Percentiles rank a stretch among this genome's conserved stretches.
phyloP scores from a whole-genome alignment of 2,888 invertebrate genomes.

The Ganaspis brasiliensis region DNA sequence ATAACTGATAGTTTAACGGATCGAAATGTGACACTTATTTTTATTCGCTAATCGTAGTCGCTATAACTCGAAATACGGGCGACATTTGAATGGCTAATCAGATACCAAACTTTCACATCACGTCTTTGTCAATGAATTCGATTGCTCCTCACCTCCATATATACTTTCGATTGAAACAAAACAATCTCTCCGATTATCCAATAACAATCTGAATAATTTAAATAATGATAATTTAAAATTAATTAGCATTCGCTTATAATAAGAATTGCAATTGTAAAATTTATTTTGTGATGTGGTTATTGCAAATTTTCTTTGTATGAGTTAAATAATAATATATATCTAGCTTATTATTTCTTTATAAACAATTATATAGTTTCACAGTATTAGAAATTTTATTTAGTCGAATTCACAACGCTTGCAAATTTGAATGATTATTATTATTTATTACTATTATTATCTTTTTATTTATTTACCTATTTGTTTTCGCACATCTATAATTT shows the following conservation, averaged over 20 bases:
- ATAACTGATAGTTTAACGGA: no score
- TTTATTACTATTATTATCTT: no score
- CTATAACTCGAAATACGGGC: constrained; percentile 38
- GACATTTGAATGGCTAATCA: constrained; percentile 37
- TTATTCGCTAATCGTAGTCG: constrained; percentile 10
- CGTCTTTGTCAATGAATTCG: constrained; percentile 52
- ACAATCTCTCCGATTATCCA: neutral
- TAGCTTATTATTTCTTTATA: neutral
- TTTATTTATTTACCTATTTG: no score
- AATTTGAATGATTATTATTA: no score
- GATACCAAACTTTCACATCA: constrained; percentile 52
- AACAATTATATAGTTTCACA: no score
- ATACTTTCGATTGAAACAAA: constrained; percentile 3
- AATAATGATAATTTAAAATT: neutral
- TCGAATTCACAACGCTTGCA: no score
- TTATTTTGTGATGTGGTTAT: neutral
- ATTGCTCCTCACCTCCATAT: constrained; percentile 47
- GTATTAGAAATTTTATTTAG: no score
- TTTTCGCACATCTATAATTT: no score
- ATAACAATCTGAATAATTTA: constrained; percentile 13
- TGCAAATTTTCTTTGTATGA: neutral
- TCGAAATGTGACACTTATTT: no score
- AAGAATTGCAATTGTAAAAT: neutral
- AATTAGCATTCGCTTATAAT: neutral
- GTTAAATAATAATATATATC: neutral